Base-by-base conservation (phyloP, 2,113 vertebrate genomes). In the Ciconia maguari region DNA sequence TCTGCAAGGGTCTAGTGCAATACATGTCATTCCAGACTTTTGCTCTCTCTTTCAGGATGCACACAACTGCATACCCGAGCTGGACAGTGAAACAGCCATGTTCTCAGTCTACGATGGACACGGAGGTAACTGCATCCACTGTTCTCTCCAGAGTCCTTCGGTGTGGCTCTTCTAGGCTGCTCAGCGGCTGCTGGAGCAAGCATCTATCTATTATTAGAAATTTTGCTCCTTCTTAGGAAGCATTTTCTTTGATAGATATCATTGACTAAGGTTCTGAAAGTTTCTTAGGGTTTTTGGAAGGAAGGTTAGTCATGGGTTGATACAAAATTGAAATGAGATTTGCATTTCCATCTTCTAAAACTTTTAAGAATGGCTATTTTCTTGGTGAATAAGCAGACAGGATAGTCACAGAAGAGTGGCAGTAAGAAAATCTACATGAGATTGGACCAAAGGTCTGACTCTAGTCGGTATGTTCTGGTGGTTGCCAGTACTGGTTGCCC, bases 91-190 rank as follows among this genome's bases (percentile, higher is more conserved):
- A 52, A 99, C 99, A 4, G 99, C 99, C 58, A 99, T 99, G 99
- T 99, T 99, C 98, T 98, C 99, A 0, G 99, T 99, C 83, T 99
- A 99, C 93, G 99, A 99, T 94, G 99, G 99, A 91, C 99, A 99
- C 21, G 99, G 99, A 99, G 99, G 99, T 99, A 99, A 98, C 57
- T 87, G 85, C 7, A 0, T 4, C 62, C 2, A 0, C 66, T 7
- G 3, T 36, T 54, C 69, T 69, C 51, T 12, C 21, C 58, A 9
- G 22, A 26, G n/a, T 6, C 32, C 36, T 34, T 46, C 13, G 1
- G 10, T 1, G 9, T 11, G 61, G 34, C 20, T 42, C 58, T n/a
- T 42, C n/a, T 14, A 17, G 62, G 38, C 62, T 88, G n/a, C 29
- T 70, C 0, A 6, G 7, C 25, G 72, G 13, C 93, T 90, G 27